These are phyloP conservation scores for Alloscopus bannaensis DNA, from an alignment of 2,888 invertebrate species.

Conservation along the genomic window DNA sequence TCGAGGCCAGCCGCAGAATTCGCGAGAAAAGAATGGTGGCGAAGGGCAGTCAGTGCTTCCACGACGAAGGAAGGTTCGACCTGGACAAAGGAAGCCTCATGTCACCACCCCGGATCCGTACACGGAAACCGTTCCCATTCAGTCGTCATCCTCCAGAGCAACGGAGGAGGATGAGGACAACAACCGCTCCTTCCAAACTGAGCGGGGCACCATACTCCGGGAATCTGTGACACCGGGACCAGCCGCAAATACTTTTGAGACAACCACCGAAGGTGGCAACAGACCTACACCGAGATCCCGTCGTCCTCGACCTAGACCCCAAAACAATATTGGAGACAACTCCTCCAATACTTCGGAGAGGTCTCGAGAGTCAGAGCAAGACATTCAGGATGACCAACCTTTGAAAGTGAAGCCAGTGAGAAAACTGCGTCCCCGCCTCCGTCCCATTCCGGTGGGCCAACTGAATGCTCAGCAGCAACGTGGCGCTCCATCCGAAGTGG, in stretches of 20 bases:
- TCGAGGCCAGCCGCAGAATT: conserved; percentile 23
- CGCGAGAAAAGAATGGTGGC: not conserved
- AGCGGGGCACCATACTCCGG: conserved; percentile 25
- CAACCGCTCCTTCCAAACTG: conserved; percentile 26
- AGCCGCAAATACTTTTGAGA: conserved; percentile 5
- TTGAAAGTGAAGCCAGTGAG: conserved; percentile 37
- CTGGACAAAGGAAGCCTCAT: conserved; percentile 42
- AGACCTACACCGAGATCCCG: conserved; percentile 34
- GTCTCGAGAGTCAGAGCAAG: conserved; percentile 18
- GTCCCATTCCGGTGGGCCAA: conserved; percentile 34
- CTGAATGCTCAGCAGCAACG: conserved; percentile 42
- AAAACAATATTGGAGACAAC: not conserved
- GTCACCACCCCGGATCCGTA: conserved; percentile 25
- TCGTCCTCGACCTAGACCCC: conserved; percentile 44
- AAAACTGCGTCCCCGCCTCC: conserved; percentile 55
- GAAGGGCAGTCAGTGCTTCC: conserved; percentile 29
- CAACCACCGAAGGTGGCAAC: not conserved
- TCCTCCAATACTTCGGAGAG: conserved; percentile 26
- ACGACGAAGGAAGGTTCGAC: conserved; percentile 44
- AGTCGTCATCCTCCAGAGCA: no score
- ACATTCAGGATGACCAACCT: conserved; percentile 5
- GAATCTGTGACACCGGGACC: conserved; percentile 22
- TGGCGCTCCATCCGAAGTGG: conserved; percentile 41
- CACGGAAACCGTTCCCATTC: conserved; percentile 43
- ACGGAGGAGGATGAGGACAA: conserved; percentile 22